A percentile compares a stretch with the other conserved stretches of the same genome.
Evolutionary conservation across 1,140 invertebrate genomes (phyloP).

Genomic region (Aphidius gifuensis): DNA sequence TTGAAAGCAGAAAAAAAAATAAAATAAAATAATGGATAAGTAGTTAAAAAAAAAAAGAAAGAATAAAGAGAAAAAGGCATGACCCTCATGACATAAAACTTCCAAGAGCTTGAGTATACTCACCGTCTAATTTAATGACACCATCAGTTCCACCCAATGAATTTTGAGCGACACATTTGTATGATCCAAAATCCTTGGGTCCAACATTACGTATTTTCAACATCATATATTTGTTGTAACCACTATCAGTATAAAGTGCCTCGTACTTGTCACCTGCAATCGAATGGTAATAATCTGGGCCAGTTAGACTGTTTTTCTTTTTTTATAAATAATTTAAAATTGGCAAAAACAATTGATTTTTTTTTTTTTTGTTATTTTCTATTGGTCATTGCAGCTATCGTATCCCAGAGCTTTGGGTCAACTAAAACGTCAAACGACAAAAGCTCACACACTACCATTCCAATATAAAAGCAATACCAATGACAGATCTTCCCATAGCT

Average conservation of each 20-base stretch:
- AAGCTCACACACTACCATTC: too few relatives aligned
- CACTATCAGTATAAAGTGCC: slow-evolving; percentile 71
- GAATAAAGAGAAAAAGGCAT: too few relatives aligned
- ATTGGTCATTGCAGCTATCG: background rate
- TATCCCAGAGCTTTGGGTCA: too few relatives aligned
- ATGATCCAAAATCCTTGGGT: slow-evolving; percentile 78
- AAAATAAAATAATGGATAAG: background rate
- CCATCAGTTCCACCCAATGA: slow-evolving; percentile 89
- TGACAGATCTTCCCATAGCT: too few relatives aligned
- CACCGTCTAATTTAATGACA: slow-evolving; percentile 88
- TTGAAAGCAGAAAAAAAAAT: slow-evolving; percentile 14
- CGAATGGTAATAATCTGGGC: slow-evolving; percentile 46
- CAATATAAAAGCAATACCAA: too few relatives aligned
- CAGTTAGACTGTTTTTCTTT: slow-evolving; percentile 40
- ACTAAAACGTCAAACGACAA: too few relatives aligned
- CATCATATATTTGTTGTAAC: slow-evolving; percentile 85
- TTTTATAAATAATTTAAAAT: background rate
- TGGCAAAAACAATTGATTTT: background rate
- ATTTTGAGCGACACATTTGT: slow-evolving; percentile 92
- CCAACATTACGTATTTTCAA: slow-evolving; percentile 80
- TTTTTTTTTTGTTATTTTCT: background rate
- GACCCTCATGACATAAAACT: background rate
- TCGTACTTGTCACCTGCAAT: slow-evolving; percentile 82
- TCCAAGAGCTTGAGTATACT: slow-evolving; percentile 35
- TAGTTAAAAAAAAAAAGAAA: too few relatives aligned